phyloP scores from a whole-genome alignment of 1,140 invertebrate genomes.

The Heliconius hewitsoni region DNA sequence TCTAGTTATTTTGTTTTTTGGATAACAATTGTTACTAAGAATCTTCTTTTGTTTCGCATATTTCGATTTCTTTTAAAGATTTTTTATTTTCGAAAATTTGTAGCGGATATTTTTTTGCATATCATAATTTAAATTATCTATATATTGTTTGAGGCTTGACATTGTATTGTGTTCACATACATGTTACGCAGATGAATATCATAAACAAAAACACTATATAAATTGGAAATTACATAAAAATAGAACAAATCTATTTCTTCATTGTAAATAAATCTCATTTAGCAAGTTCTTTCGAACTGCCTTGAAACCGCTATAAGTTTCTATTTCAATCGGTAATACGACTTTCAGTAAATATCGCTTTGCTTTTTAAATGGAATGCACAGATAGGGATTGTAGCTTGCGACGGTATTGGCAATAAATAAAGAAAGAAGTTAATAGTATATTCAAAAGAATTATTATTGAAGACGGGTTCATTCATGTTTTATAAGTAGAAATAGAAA shows the following conservation, averaged over 20 bases:
- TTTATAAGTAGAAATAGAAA: no score
- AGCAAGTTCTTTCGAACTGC: neutral
- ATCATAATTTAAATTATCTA: no score
- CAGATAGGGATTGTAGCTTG: neutral
- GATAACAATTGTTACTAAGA: no score
- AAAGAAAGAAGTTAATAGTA: neutral
- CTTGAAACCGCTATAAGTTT: constrained; percentile 21
- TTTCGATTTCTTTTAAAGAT: no score
- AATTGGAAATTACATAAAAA: neutral
- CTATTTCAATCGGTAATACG: constrained; percentile 35
- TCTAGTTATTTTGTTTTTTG: no score
- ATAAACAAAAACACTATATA: neutral
- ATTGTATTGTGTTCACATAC: no score
- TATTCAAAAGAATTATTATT: neutral
- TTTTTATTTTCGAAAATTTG: no score
- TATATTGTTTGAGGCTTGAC: no score
- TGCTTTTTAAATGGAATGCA: neutral
- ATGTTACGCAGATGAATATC: neutral
- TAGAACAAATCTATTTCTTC: neutral
- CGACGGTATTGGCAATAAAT: neutral
- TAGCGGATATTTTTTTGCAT: no score
- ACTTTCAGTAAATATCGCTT: constrained; percentile 23
- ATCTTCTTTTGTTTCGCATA: no score
- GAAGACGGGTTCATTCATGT: neutral
- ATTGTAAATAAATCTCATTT: neutral